Evolutionary conservation across 2,113 vertebrate genomes (phyloP), one percentile per base, ranked within the genome.

Genomic region (Bostrychus sinensis): DNA sequence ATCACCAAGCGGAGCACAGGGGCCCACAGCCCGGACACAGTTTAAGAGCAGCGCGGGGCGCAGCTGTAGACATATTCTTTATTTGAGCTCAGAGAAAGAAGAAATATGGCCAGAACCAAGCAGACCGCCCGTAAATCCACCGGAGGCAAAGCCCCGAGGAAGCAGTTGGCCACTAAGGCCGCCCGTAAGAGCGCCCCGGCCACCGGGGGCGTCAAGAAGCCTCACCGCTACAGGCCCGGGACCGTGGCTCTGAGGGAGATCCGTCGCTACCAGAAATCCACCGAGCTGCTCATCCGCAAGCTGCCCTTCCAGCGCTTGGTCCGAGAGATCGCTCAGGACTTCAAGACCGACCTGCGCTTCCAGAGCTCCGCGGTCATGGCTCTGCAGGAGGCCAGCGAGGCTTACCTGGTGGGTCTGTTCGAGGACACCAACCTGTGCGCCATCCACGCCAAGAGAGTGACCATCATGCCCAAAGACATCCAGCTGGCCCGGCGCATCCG

Each of bases 381-480:
- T 30, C 68, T 90, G 65, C 86, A 93, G 89, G 92, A 93, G 84
- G 83, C 91, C 36, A 91, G 91, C 43, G 91, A 93, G 89, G 92
- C 92, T 0, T 92, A 93, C 71, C 78, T 93, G 83, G 91, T 93
- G 8, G 91, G 91, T 0, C 80, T 93, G 22, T 93, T 93, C 43
- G 92, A 93, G 72, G 91, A 93, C 82, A 92, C 91, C 63, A 93
- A 93, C 77, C 78, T 93, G 84, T 93, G 91, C 65, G 90, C 92
- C 75, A 93, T 93, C 82, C 91, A 93, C 56, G 89, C 91, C 62
- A 92, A 93, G 88, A 85, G 92, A 10, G 92, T 93, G 66, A 93
- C 92, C 70, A 93, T 93, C 77, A 93, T 93, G 92, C 91, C 92
- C 74, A 93, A 94, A 83, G 92, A 93, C 82, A 94, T 94, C 83